These are phyloP conservation scores for Monopis laevigella DNA, from an alignment of 2,888 invertebrate species.

Conservation along the genomic window DNA sequence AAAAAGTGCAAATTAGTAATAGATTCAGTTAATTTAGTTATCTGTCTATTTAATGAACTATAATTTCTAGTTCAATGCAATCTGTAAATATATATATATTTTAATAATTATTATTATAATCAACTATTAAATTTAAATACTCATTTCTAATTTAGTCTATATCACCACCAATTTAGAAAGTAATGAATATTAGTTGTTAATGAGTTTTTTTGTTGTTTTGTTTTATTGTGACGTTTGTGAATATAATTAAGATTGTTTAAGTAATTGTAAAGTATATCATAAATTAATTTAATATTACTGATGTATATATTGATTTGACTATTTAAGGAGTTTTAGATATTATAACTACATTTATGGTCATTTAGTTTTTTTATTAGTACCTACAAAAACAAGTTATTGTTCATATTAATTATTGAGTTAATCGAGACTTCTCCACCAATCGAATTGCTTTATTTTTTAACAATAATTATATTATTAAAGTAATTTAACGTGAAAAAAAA, in stretches of 20 bases:
- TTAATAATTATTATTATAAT: neutral
- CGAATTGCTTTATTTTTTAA: too few relatives aligned
- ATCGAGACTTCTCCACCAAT: too few relatives aligned
- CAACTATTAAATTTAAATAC: constrained; percentile 8
- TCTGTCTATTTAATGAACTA: neutral
- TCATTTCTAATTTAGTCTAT: constrained; percentile 10
- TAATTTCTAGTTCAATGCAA: neutral
- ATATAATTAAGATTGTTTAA: neutral
- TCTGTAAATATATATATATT: neutral
- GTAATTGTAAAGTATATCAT: neutral
- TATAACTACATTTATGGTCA: too few relatives aligned
- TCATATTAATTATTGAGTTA: too few relatives aligned
- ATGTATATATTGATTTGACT: neutral
- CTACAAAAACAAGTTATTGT: too few relatives aligned
- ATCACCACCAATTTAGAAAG: constrained; percentile 7
- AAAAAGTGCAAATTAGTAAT: too few relatives aligned
- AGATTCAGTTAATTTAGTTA: too few relatives aligned
- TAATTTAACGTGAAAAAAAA: too few relatives aligned
- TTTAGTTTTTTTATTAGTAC: too few relatives aligned
- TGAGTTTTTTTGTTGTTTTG: neutral
- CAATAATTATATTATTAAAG: too few relatives aligned
- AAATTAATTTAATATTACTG: neutral
- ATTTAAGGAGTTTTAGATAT: too few relatives aligned
- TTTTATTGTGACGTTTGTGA: neutral
- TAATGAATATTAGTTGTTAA: neutral